These are phyloP conservation scores for Octopus sinensis DNA, from an alignment of 1,140 invertebrate species.

Conservation along the genomic window DNA sequence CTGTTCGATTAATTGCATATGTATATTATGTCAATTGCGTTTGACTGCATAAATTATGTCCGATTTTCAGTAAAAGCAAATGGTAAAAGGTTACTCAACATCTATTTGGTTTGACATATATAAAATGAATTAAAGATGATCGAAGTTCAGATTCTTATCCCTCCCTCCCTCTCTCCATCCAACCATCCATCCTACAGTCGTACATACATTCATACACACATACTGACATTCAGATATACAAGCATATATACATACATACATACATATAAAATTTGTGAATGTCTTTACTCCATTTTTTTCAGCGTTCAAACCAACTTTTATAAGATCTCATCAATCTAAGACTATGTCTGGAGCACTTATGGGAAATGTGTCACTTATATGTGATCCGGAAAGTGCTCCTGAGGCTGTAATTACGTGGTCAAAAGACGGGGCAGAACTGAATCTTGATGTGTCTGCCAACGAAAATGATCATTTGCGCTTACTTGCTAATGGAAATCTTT, in stretches of 20 bases:
- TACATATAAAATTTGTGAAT: neutral
- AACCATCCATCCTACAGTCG: too few relatives aligned
- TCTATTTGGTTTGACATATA: too few relatives aligned
- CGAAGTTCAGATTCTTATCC: too few relatives aligned
- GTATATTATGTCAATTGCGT: too few relatives aligned
- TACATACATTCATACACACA: neutral
- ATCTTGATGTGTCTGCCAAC: constrained; percentile 24
- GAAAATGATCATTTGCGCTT: constrained; percentile 24
- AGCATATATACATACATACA: neutral
- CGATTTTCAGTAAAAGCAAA: too few relatives aligned
- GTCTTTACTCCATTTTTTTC: constrained; percentile 30
- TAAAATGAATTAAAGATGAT: too few relatives aligned
- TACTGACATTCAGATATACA: neutral
- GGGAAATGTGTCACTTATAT: constrained; percentile 86
- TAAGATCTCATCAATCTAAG: constrained; percentile 72
- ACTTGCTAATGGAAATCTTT: constrained; percentile 46
- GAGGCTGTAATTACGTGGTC: constrained; percentile 84
- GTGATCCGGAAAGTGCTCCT: constrained; percentile 90
- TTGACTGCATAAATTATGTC: too few relatives aligned
- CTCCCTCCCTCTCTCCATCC: too few relatives aligned
- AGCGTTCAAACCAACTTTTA: constrained; percentile 82
- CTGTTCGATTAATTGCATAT: too few relatives aligned
- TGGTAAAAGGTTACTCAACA: too few relatives aligned
- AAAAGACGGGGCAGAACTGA: constrained; percentile 80
- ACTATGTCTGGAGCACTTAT: constrained; percentile 88